Conservation (phyloP, 2,888 invertebrate species). For the Drosophila quasianomalipes region DNA sequence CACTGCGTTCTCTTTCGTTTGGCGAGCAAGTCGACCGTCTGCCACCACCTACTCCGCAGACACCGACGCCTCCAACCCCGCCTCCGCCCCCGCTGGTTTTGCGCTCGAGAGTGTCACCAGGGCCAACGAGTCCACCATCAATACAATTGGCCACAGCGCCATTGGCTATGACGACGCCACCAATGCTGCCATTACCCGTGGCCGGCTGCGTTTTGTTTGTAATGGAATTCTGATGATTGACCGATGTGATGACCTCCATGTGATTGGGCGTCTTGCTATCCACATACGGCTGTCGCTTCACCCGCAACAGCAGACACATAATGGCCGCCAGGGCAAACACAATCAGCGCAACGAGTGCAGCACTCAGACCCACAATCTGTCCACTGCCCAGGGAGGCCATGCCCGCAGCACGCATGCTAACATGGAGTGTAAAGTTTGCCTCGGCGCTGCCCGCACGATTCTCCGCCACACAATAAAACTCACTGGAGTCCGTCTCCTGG, state of each 20-base stretch:
- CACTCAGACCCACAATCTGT: conserved; percentile 94
- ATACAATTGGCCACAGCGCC: conserved; percentile 86
- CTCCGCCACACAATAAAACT: conserved; percentile 95
- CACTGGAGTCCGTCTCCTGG: conserved; percentile 92
- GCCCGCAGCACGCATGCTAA: conserved; percentile 91
- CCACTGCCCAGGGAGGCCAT: conserved; percentile 93
- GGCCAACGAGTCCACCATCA: conserved; percentile 46
- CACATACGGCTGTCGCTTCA: conserved; percentile 90
- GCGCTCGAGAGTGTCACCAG: conserved; percentile 67
- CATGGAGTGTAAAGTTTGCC: conserved; percentile 95
- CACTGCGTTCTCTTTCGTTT: conserved; percentile 84
- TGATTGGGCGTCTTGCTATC: conserved; percentile 92
- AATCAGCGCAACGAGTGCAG: conserved; percentile 92
- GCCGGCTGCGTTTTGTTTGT: conserved; percentile 86
- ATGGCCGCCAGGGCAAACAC: conserved; percentile 91
- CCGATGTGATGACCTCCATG: conserved; percentile 90
- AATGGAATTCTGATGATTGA: conserved; percentile 86
- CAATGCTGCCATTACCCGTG: conserved; percentile 85
- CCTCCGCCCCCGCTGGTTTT: conserved; percentile 58
- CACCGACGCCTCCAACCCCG: neutral
- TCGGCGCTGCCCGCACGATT: conserved; percentile 95
- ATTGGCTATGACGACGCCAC: conserved; percentile 87
- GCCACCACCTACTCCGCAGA: neutral
- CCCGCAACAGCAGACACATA: conserved; percentile 90
- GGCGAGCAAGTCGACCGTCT: conserved; percentile 23